Evolutionary conservation across 2,888 invertebrate genomes (phyloP).

Genomic region (Cephus spinipes): DNA sequence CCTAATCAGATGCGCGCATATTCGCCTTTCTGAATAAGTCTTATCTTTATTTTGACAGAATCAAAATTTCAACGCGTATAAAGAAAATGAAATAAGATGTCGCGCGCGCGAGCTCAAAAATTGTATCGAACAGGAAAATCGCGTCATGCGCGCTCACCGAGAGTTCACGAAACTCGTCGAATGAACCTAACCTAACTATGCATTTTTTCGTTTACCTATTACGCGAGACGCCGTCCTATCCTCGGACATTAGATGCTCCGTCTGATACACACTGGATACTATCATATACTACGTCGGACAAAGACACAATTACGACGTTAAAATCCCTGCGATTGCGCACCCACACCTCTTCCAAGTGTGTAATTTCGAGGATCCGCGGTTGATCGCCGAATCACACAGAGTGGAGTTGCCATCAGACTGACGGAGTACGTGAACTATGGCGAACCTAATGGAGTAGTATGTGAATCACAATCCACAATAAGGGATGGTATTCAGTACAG

Average conservation of each 20-base stretch:
- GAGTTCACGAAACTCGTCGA: neutral
- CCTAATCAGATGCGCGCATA: neutral
- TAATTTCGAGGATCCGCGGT: neutral
- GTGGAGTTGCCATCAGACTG: neutral
- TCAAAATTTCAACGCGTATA: neutral
- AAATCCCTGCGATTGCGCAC: neutral
- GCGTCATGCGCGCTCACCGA: neutral
- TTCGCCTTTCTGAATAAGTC: neutral
- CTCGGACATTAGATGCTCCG: neutral
- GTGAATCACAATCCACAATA: neutral
- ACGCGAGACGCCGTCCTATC: neutral
- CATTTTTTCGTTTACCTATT: neutral
- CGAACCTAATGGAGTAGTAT: neutral
- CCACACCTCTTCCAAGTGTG: neutral
- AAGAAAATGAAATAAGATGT: neutral
- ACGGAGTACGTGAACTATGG: neutral
- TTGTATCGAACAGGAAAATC: neutral
- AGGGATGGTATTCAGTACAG: neutral
- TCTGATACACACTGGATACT: neutral
- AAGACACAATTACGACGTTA: neutral
- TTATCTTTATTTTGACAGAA: neutral
- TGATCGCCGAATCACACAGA: neutral
- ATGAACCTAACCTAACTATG: neutral
- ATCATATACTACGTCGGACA: neutral
- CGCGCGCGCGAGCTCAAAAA: neutral